phyloP scores from a whole-genome alignment of 1,140 invertebrate genomes.

The Bicyclus anynana region DNA sequence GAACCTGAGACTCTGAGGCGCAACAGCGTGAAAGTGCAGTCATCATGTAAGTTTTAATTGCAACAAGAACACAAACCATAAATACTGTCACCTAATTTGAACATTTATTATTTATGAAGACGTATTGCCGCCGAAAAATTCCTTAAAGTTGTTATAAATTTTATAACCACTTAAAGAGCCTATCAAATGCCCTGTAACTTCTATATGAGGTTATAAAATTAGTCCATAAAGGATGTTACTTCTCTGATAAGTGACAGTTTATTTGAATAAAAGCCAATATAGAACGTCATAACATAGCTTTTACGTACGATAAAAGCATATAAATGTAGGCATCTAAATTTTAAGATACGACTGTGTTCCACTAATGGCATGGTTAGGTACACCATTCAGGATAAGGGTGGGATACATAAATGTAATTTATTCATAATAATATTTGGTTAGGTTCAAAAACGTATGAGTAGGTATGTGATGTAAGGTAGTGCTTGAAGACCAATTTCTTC shows the following conservation, averaged over 20 bases:
- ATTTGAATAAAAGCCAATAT: constrained; percentile 20
- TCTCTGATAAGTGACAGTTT: constrained; percentile 25
- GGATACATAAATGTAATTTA: not conserved
- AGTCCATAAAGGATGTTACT: constrained; percentile 29
- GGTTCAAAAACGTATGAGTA: too few relatives aligned
- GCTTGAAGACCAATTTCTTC: too few relatives aligned
- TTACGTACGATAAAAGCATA: constrained; percentile 13
- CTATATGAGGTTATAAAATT: constrained; percentile 32
- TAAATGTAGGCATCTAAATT: not conserved
- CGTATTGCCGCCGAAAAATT: constrained; percentile 21
- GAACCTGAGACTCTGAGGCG: too few relatives aligned
- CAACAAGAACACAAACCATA: constrained; percentile 6
- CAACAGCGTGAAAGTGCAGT: too few relatives aligned
- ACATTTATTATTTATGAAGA: constrained; percentile 25
- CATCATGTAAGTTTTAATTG: not conserved
- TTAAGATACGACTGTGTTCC: not conserved
- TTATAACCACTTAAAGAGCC: constrained; percentile 28
- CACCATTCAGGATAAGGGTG: not conserved
- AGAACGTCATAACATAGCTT: constrained; percentile 19
- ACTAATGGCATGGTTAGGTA: not conserved
- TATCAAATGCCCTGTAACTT: constrained; percentile 25
- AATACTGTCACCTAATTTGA: constrained; percentile 9
- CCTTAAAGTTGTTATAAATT: constrained; percentile 24
- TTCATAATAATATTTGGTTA: too few relatives aligned
- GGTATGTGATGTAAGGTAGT: too few relatives aligned